These are phyloP conservation scores for Ellobius talpinus DNA, from an alignment of 2,113 vertebrate genomes.

Conservation along the genomic window DNA sequence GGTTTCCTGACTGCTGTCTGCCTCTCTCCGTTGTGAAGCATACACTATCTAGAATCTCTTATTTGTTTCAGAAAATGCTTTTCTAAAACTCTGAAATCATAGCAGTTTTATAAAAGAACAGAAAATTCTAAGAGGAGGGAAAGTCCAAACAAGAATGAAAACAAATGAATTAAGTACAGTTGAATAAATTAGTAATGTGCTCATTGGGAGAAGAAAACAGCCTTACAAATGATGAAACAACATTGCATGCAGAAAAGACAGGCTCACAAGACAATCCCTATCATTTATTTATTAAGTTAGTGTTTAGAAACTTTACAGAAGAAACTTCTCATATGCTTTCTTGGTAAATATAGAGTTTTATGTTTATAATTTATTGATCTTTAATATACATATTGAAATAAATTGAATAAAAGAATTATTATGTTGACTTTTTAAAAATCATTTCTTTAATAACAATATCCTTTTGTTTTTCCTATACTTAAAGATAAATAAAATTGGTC, in stretches of 20 bases:
- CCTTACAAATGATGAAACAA: neutral
- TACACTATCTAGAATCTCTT: neutral
- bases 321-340: neutral
- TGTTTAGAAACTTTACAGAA: conserved; percentile 9
- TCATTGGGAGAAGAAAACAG: neutral
- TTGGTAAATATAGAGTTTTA: neutral
- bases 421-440: neutral
- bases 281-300: neutral
- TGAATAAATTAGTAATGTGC: neutral
- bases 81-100: conserved; percentile 11
- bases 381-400: neutral
- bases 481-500: neutral
- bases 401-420: neutral
- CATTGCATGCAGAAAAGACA: neutral
- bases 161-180: neutral
- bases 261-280: neutral
- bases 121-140: neutral
- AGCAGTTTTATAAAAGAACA: neutral
- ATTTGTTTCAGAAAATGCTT: conserved; percentile 44
- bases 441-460: neutral
- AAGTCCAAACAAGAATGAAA: neutral
- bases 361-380: neutral
- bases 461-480: neutral
- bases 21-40: neutral
- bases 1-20: neutral